These are phyloP conservation scores for Acanthopleura granulata DNA, from an alignment of 2,888 invertebrate genomes.

Conservation along the genomic window DNA sequence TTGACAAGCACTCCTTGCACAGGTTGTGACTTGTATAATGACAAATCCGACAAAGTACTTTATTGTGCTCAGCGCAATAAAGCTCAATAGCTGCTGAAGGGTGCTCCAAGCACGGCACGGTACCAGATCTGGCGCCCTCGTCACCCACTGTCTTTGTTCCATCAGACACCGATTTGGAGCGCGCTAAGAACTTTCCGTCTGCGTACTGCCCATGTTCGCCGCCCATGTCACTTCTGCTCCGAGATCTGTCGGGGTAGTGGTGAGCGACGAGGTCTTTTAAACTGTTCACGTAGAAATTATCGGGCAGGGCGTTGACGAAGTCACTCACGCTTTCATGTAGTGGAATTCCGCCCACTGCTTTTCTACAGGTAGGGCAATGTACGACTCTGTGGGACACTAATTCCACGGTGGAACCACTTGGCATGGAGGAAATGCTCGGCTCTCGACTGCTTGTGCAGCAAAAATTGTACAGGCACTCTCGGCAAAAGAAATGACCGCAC, in stretches of 20 bases:
- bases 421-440: neutral
- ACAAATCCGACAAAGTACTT: neutral
- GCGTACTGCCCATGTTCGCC: neutral
- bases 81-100: neutral
- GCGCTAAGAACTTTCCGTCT: neutral
- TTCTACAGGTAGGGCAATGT: conserved; percentile 6
- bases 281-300: conserved; percentile 17
- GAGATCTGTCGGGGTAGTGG: neutral
- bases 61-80: neutral
- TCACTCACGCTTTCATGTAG: neutral
- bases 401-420: neutral
- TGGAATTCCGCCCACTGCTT: neutral
- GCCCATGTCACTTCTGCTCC: neutral
- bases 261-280: conserved; percentile 7
- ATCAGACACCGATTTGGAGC: neutral
- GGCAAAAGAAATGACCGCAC: conserved; percentile 15
- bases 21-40: neutral
- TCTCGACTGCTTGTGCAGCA: neutral
- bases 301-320: neutral
- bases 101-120: neutral
- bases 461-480: neutral
- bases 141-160: neutral
- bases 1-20: neutral
- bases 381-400: neutral
- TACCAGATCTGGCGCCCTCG: neutral